phyloP scores from a whole-genome alignment of 1,140 invertebrate genomes.

The Gyrodactylus salaris region DNA sequence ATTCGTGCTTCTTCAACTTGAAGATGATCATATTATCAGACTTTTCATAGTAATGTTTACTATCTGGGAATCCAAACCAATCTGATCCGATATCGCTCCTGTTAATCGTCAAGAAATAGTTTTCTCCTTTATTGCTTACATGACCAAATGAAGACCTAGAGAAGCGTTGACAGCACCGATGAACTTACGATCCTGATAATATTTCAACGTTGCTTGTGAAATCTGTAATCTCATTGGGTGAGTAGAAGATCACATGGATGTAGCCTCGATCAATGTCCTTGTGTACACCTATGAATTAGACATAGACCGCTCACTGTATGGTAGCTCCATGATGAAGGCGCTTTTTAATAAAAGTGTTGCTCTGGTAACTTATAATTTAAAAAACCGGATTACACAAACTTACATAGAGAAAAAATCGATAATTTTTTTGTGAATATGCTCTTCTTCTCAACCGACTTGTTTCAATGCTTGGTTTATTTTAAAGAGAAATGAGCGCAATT shows the following conservation, averaged over 20 bases:
- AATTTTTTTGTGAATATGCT: too few species aligned
- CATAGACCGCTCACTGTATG: too few species aligned
- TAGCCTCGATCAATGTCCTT: not conserved
- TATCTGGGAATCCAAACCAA: not conserved
- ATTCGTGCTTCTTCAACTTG: not conserved
- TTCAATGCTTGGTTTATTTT: too few species aligned
- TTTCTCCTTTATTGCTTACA: not conserved
- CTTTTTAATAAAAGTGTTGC: too few species aligned
- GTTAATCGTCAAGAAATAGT: not conserved
- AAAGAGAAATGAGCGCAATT: too few species aligned
- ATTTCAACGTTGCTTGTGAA: not conserved
- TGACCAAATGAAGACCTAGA: not conserved
- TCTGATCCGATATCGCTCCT: not conserved
- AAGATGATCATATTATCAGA: not conserved
- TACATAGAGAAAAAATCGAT: too few species aligned
- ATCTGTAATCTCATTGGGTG: not conserved
- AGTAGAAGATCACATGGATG: not conserved
- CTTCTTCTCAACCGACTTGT: too few species aligned
- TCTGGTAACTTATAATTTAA: too few species aligned
- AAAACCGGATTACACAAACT: too few species aligned
- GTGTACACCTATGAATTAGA: not conserved
- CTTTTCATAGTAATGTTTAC: not conserved
- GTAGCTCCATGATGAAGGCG: too few species aligned
- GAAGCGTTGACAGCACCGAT: not conserved
- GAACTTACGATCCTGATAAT: not conserved